A percentile compares a stretch with the other conserved stretches of the same genome.
phyloP scores from a whole-genome alignment of 2,888 invertebrate species.

The Octonoba sinensis region DNA sequence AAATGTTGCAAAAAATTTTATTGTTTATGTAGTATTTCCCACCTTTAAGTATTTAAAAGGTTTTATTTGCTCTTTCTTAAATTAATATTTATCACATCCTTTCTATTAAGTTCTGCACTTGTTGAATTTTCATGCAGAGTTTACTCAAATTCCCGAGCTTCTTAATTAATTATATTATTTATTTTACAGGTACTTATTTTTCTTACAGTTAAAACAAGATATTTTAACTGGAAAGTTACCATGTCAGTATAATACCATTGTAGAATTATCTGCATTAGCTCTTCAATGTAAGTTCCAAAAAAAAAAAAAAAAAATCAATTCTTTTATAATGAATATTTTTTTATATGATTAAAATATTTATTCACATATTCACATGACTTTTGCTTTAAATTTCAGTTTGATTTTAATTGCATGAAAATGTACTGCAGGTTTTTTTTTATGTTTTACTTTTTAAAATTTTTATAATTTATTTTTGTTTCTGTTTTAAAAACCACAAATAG shows the following conservation, averaged over 20 bases:
- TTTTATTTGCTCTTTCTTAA: no score
- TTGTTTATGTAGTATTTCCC: no score
- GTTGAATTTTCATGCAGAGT: no score
- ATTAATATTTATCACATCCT: no score
- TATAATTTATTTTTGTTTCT: background rate
- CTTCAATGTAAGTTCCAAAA: constrained; percentile 84
- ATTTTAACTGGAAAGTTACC: constrained; percentile 90
- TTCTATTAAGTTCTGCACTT: no score
- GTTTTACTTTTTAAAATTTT: background rate
- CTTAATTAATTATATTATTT: background rate
- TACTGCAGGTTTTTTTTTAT: background rate
- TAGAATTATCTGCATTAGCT: constrained; percentile 91
- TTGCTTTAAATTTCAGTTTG: no score
- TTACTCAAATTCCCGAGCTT: background rate
- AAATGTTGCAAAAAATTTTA: no score
- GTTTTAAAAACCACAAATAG: background rate
- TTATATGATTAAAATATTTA: no score
- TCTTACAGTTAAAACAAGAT: constrained; percentile 95
- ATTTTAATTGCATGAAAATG: background rate
- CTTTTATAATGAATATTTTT: no score
- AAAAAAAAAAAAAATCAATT: no score
- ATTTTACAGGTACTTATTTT: constrained; percentile 89
- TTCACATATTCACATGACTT: no score
- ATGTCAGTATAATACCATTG: constrained; percentile 86
- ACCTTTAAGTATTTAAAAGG: no score